A percentile compares a stretch with the other conserved stretches of the same genome.
phyloP scores from a whole-genome alignment of 2,888 invertebrate genomes.

The Agonopterix arenella region DNA sequence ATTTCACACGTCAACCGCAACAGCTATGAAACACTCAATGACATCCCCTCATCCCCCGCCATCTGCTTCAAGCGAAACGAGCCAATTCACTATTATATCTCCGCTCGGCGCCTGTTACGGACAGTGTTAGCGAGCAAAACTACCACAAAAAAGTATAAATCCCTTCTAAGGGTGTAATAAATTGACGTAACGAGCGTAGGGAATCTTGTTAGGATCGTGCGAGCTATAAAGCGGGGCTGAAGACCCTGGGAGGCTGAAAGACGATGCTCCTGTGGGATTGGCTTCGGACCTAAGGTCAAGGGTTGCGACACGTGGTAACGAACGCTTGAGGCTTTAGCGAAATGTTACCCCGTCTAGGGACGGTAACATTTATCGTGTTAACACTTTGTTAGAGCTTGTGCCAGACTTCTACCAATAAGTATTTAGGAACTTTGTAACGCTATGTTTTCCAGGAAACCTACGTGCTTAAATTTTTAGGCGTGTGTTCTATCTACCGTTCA shows the following conservation, averaged over 20 bases:
- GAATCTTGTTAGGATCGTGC: conserved; percentile 51
- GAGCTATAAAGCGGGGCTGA: conserved; percentile 32
- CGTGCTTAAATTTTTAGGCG: no score
- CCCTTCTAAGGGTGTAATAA: conserved; percentile 56
- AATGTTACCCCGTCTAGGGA: conserved; percentile 6
- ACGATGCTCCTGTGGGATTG: conserved; percentile 1
- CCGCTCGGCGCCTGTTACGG: conserved; percentile 15
- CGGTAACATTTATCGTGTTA: conserved; percentile 20
- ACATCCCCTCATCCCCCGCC: conserved; percentile 1
- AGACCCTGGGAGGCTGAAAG: conserved; percentile 3
- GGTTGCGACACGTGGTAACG: conserved; percentile 13
- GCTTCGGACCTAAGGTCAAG: conserved; percentile 15
- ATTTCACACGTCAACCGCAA: no score
- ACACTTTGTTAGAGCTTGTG: no score
- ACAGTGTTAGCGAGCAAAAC: conserved; percentile 29
- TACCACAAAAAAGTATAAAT: conserved; percentile 53
- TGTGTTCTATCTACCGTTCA: no score
- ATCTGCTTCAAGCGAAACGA: conserved; percentile 14
- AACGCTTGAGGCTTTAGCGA: background rate
- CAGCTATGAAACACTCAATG: background rate
- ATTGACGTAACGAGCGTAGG: conserved; percentile 51
- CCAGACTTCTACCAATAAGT: no score
- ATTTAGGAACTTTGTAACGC: no score
- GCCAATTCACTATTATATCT: conserved; percentile 8
- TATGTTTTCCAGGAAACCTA: no score